Percentiles rank a stretch among this genome's conserved stretches.
Conservation (phyloP, 2,113 vertebrate genomes). For the Rhipidura dahli region DNA sequence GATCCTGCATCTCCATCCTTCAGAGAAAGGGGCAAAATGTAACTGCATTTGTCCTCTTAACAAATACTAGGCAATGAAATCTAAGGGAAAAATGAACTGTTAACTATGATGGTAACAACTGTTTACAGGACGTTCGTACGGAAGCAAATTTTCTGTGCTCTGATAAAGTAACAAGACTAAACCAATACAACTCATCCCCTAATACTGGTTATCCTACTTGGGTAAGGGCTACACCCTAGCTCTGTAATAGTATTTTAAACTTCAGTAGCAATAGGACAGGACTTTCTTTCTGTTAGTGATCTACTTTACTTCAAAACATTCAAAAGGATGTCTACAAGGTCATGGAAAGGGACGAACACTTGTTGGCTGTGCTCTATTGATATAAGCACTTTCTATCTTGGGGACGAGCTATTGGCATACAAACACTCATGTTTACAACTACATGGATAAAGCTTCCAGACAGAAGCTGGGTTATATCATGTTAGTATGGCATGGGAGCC, state of each 20-base stretch:
- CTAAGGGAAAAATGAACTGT: background rate
- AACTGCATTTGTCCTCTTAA: background rate
- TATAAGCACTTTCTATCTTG: background rate
- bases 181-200: background rate
- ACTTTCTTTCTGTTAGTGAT: background rate
- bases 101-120: background rate
- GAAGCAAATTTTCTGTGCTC: background rate
- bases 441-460: background rate
- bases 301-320: background rate
- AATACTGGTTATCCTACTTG: background rate
- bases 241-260: background rate
- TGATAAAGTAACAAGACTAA: background rate
- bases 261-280: background rate
- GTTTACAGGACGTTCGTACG: background rate
- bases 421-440: background rate
- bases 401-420: background rate
- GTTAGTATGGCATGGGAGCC: background rate
- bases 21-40: background rate
- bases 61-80: background rate
- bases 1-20: background rate
- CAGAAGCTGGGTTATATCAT: background rate
- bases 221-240: background rate
- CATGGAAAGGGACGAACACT: background rate
- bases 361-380: background rate
- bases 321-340: background rate